phyloP scores from a whole-genome alignment of 1,140 invertebrate species.

The Battus philenor region DNA sequence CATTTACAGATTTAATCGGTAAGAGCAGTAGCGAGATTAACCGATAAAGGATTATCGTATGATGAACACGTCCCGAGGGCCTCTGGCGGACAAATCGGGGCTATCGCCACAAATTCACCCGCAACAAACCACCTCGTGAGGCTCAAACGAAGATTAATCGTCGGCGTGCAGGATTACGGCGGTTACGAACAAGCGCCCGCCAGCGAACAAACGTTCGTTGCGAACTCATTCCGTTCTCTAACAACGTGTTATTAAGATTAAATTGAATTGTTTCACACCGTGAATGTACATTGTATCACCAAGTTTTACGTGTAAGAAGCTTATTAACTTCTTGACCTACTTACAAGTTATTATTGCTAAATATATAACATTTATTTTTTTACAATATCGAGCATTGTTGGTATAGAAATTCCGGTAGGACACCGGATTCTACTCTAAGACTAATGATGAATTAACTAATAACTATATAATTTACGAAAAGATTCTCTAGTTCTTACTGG shows the following conservation, averaged over 20 bases:
- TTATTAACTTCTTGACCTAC: no score
- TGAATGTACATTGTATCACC: no score
- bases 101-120: conserved; percentile 57
- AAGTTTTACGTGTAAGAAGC: no score
- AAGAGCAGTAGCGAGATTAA: conserved; percentile 19
- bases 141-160: conserved; percentile 67
- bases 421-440: no score
- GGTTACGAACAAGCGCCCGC: conserved; percentile 27
- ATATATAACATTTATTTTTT: no score
- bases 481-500: no score
- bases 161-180: conserved; percentile 53
- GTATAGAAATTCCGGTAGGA: no score
- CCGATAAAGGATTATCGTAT: conserved; percentile 31
- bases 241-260: conserved; percentile 12
- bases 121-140: conserved; percentile 52
- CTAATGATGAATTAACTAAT: no score
- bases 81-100: conserved; percentile 49
- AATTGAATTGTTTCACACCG: conserved; percentile 12
- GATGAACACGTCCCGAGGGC: conserved; percentile 37
- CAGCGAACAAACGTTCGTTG: conserved; percentile 11
- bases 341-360: no score
- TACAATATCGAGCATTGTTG: no score
- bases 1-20: conserved; percentile 14
- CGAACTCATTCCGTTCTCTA: conserved; percentile 4
- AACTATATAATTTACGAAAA: no score